Evolutionary conservation across 2,113 vertebrate species (phyloP).

Genomic region (Talpa occidentalis): DNA sequence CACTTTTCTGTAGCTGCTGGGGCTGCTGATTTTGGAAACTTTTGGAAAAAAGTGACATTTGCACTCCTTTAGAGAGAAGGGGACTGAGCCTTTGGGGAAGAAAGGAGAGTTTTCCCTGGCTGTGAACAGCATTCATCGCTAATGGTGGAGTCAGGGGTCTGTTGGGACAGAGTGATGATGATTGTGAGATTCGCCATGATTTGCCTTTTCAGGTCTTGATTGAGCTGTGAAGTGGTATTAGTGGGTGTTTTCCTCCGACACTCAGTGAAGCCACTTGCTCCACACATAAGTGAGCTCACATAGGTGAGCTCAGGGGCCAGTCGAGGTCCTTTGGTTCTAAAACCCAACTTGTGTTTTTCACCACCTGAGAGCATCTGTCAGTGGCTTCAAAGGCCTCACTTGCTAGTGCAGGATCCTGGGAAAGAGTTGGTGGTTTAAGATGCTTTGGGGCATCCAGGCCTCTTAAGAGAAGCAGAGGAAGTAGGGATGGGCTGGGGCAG

Average conservation of each 20-base stretch:
- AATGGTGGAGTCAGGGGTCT: neutral
- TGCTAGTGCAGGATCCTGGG: neutral
- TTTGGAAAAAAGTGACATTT: constrained; percentile 30
- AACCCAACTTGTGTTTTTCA: neutral
- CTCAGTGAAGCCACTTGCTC: neutral
- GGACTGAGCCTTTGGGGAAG: neutral
- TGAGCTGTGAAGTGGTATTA: neutral
- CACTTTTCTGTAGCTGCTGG: neutral
- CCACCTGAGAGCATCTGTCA: neutral
- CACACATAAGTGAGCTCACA: neutral
- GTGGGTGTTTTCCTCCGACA: neutral
- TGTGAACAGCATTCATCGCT: neutral
- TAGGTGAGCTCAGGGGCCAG: neutral
- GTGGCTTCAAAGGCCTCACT: neutral
- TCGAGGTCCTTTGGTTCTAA: neutral
- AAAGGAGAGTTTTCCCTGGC: neutral
- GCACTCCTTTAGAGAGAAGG: neutral
- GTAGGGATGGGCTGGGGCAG: too few relatives aligned
- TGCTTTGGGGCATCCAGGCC: neutral
- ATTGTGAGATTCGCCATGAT: neutral
- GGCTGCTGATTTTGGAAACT: constrained; percentile 43
- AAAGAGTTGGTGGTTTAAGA: neutral
- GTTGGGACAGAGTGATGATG: neutral
- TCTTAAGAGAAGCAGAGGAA: neutral
- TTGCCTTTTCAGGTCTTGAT: neutral